A percentile compares a stretch with the other conserved stretches of the same genome.
Conservation (phyloP, 2,888 invertebrate genomes). For the Mesorhabditis spiculigera region DNA sequence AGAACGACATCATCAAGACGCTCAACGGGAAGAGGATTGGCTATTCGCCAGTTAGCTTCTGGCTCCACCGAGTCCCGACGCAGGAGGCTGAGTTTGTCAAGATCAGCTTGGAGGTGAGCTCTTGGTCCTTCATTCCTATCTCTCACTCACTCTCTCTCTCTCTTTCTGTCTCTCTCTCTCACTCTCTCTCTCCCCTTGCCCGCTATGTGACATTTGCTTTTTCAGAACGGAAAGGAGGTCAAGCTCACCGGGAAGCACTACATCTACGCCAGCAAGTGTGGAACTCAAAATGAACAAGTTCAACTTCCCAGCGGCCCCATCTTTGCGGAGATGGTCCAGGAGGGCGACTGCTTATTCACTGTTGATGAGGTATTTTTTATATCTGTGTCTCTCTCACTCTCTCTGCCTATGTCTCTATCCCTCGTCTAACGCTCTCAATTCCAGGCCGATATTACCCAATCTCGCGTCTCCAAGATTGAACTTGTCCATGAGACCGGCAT, state of each 20-base stretch:
- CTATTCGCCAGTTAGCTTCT: slow-evolving; percentile 38
- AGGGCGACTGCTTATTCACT: slow-evolving; percentile 50
- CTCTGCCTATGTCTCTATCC: no score
- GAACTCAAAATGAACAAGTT: background rate
- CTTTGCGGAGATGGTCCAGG: slow-evolving; percentile 43
- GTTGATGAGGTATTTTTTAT: slow-evolving; percentile 22
- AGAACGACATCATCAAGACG: slow-evolving; percentile 45
- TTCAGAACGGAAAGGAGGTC: slow-evolving; percentile 34
- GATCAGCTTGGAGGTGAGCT: slow-evolving; percentile 9
- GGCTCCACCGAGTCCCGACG: slow-evolving; percentile 48
- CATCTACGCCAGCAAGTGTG: slow-evolving; percentile 41
- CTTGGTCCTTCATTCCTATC: background rate
- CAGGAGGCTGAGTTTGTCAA: slow-evolving; percentile 29
- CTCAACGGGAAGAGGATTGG: slow-evolving; percentile 17
- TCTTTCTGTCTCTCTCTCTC: no score
- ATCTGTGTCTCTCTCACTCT: no score
- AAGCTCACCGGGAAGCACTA: slow-evolving; percentile 51
- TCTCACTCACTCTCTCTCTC: no score
- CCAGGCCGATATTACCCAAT: slow-evolving; percentile 6
- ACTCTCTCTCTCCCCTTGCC: no score
- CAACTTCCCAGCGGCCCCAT: slow-evolving; percentile 28
- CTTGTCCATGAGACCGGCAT: slow-evolving; percentile 40
- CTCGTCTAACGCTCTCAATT: background rate
- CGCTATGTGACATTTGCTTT: no score
- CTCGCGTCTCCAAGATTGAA: slow-evolving; percentile 26